Percentiles rank a stretch among this genome's conserved stretches.
Conservation (phyloP, 2,888 invertebrate species). For the Ligdia adustata region DNA sequence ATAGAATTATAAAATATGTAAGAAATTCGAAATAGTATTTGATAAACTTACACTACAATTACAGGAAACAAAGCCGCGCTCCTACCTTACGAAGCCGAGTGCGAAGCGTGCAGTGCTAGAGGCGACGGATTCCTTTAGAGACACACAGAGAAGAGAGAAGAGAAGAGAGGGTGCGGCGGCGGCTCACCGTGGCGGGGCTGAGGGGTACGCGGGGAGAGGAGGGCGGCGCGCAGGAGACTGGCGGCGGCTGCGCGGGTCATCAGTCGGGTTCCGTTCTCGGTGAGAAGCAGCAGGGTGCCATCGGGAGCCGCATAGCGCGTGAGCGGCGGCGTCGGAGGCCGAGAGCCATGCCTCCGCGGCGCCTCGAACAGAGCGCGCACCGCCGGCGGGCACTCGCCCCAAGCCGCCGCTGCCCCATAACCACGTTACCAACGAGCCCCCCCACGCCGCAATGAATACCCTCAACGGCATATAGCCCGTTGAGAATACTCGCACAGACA, state of each 20-base stretch:
- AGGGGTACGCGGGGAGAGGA: constrained; percentile 82
- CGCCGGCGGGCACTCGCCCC: constrained; percentile 79
- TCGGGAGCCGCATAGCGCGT: constrained; percentile 85
- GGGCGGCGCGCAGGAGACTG: constrained; percentile 80
- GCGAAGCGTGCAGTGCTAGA: constrained; percentile 81
- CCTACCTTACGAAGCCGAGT: constrained; percentile 78
- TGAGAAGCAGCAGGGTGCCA: constrained; percentile 86
- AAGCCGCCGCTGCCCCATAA: constrained; percentile 80
- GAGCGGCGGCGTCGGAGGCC: constrained; percentile 77
- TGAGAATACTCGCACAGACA: constrained; percentile 68
- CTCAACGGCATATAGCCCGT: constrained; percentile 66
- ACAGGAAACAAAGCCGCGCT: constrained; percentile 55
- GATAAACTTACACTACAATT: constrained; percentile 5
- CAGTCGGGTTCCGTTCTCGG: constrained; percentile 86
- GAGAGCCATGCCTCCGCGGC: constrained; percentile 62
- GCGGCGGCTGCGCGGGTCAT: constrained; percentile 81
- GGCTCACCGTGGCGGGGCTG: constrained; percentile 81
- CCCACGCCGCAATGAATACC: constrained; percentile 73
- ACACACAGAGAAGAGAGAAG: constrained; percentile 67
- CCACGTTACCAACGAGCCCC: constrained; percentile 75
- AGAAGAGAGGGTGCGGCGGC: constrained; percentile 74
- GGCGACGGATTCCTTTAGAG: constrained; percentile 78
- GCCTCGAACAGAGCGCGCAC: constrained; percentile 82
- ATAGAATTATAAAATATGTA: constrained; percentile 21
- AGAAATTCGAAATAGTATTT: constrained; percentile 25